A percentile compares a stretch with the other conserved stretches of the same genome.
phyloP scores from a whole-genome alignment of 2,113 vertebrate genomes.

The Leucosticte australis region DNA sequence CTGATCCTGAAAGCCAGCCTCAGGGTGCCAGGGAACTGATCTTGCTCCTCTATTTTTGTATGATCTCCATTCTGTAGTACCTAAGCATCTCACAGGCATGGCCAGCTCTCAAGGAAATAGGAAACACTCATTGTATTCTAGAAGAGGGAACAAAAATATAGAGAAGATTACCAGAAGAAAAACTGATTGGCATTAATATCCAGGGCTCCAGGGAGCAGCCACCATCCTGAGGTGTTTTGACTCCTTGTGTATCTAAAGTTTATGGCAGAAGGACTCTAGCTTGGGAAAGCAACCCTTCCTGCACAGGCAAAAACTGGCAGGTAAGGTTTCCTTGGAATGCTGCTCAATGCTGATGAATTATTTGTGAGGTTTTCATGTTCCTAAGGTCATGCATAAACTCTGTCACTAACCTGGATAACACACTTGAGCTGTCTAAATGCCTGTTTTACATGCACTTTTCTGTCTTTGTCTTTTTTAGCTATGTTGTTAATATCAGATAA shows the following conservation, averaged over 20 bases:
- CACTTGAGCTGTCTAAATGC: neutral
- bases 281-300: neutral
- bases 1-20: neutral
- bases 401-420: neutral
- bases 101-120: neutral
- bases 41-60: neutral
- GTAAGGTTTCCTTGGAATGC: neutral
- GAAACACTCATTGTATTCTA: neutral
- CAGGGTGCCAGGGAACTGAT: neutral
- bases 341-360: neutral
- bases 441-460: neutral
- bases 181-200: neutral
- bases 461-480: neutral
- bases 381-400: neutral
- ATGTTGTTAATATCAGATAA: neutral
- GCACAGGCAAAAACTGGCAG: neutral
- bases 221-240: neutral
- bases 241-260: neutral
- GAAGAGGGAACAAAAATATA: neutral
- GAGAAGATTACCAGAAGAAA: neutral
- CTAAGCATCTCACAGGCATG: neutral
- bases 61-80: neutral
- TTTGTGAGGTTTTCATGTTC: neutral
- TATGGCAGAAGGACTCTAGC: neutral
- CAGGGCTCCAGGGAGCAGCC: neutral